Percentiles rank a stretch among this genome's conserved stretches.
Conservation (phyloP, 2,113 vertebrate species). For the Psittacus erithacus region DNA sequence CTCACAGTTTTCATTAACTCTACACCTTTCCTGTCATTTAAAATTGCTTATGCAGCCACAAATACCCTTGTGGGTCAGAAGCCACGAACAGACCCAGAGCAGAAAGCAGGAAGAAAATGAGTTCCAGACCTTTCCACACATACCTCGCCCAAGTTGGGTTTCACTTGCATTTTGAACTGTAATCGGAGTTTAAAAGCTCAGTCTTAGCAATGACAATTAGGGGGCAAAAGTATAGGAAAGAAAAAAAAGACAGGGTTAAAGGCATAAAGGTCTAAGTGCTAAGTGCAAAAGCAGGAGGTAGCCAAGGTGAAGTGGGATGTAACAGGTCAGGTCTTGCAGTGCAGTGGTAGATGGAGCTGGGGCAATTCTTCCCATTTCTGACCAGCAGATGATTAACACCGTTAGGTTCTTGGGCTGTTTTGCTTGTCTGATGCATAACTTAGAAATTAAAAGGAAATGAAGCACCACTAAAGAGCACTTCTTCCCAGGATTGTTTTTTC, state of each 20-base stretch:
- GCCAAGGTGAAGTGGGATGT: not conserved
- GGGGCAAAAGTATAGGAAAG: not conserved
- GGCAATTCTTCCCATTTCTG: not conserved
- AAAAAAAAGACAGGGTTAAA: not conserved
- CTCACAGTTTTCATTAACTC: not conserved
- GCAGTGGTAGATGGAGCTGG: rapidly evolving
- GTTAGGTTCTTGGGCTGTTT: not conserved
- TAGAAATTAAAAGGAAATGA: not conserved
- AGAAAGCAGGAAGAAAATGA: not conserved
- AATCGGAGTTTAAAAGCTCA: not conserved
- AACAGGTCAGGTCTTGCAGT: not conserved
- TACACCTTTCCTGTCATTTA: not conserved
- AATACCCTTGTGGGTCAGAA: not conserved
- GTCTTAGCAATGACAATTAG: not conserved
- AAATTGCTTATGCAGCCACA: not conserved
- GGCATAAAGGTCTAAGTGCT: not conserved
- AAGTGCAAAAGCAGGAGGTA: not conserved
- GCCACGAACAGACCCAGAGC: not conserved
- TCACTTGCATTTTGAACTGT: not conserved
- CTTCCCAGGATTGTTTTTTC: not conserved
- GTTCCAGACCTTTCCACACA: not conserved
- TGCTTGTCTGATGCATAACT: not conserved
- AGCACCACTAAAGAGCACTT: not conserved
- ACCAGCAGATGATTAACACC: rapidly evolving
- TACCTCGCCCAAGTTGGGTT: not conserved